Base-by-base conservation (phyloP, 2,797 vertebrate genomes). In the Amazona finschi region DNA sequence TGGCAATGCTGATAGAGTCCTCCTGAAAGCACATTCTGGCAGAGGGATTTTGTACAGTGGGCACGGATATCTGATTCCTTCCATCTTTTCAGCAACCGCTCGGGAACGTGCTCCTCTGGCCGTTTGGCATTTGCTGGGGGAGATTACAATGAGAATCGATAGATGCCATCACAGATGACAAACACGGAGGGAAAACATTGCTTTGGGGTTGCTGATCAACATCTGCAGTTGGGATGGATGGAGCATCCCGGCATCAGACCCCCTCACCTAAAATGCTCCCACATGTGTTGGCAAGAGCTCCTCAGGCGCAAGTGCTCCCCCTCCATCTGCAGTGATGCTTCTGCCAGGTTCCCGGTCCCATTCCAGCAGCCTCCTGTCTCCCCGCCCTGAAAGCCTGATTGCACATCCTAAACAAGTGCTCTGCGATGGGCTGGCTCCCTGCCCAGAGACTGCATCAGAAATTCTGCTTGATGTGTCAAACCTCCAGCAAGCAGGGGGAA, bases 381-480 rank as follows among this genome's bases (percentile, higher is more conserved):
- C 84, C 72, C 2, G 60, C 67, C 93, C 80, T 60, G 77, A 87
- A 90, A 95, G 25, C 12, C 86, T 89, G 81, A 87, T 75, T 94
- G 76, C 94, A 87, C 93, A 92, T 62, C 79, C 92, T 75, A 90
- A 95, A 86, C 53, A 41, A 76, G 73, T 19, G 80, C 66, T 80
- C 69, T 62, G 2, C 66, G 91, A 91, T 87, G 88, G 77, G 80
- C 87, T 95, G 66, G 70, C 94, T 93, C 39, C 64, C 69, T 85
- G 96, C 96, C 94, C 96, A 89, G 92, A 89, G 93, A 83, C 89
- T 94, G 93, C 93, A 95, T 95, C 94, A 78, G 89, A 92, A 96
- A 85, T 86, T 57, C 76, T 87, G 87, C 81, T 81, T 44, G 91
- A 89, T 69, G 76, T 73, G 44, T 55, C 91, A 77, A 93, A 83